Percentiles rank a stretch among this genome's conserved stretches.
These are phyloP conservation scores for Eidolon helvum DNA, from an alignment of 2,113 vertebrate genomes.

Conservation along the genomic window DNA sequence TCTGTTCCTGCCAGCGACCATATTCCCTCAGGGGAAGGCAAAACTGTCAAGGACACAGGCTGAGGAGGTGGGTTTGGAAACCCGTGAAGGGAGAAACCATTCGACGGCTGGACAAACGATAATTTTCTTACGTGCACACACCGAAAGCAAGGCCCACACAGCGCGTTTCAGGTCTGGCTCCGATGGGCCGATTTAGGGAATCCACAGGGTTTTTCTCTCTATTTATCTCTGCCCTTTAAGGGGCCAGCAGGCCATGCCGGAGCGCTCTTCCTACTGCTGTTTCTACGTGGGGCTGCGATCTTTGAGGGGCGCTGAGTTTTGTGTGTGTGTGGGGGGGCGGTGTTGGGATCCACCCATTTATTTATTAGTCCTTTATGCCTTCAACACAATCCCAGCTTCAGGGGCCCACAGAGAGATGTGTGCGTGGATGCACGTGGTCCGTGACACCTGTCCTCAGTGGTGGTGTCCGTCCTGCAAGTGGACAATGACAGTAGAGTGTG, in stretches of 20 bases:
- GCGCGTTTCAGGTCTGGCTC: background rate
- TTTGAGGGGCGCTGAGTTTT: accelerated
- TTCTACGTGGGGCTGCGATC: too few species aligned
- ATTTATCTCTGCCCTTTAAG: background rate
- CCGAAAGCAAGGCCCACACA: background rate
- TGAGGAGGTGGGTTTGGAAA: background rate
- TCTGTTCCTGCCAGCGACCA: background rate
- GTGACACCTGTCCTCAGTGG: too few species aligned
- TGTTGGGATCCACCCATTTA: accelerated
- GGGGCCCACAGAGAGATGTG: background rate
- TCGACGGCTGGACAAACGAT: background rate
- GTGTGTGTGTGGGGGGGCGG: accelerated
- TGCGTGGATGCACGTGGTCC: accelerated
- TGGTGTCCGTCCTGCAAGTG: background rate
- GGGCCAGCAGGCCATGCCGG: background rate
- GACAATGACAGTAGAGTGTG: background rate
- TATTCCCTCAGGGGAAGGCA: background rate
- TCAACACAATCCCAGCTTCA: accelerated
- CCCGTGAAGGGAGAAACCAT: background rate
- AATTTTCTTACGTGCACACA: background rate
- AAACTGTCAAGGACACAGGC: background rate
- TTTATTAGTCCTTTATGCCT: background rate
- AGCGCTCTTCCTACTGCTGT: background rate
- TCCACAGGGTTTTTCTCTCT: background rate
- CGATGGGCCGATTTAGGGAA: background rate